A percentile compares a stretch with the other conserved stretches of the same genome.
phyloP scores from a whole-genome alignment of 1,140 invertebrate genomes.

The Phymastichus coffea region DNA sequence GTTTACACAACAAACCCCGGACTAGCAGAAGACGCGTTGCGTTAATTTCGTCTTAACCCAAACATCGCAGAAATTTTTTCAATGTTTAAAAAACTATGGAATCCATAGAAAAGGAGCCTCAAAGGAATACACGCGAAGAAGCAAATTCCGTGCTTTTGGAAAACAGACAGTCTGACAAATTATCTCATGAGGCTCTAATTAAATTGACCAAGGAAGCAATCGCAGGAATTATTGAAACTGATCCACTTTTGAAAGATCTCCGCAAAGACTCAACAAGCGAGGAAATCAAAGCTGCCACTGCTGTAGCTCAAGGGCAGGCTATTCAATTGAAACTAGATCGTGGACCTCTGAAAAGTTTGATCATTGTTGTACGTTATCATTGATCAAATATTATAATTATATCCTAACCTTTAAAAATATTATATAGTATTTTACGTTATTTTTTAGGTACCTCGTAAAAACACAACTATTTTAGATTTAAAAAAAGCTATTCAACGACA shows the following conservation, averaged over 20 bases:
- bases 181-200: too few species aligned
- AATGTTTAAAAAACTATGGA: not conserved
- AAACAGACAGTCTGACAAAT: too few species aligned
- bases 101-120: not conserved
- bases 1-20: too few species aligned
- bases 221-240: slow-evolving; percentile 48
- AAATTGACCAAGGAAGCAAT: slow-evolving; percentile 49
- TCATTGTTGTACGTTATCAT: slow-evolving; percentile 45
- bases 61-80: too few species aligned
- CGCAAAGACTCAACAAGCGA: slow-evolving; percentile 49
- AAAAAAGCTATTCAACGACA: slow-evolving; percentile 51
- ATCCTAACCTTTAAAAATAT: slow-evolving; percentile 1
- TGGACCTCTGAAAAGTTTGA: slow-evolving; percentile 42
- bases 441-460: slow-evolving; percentile 45
- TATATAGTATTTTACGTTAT: slow-evolving; percentile 3
- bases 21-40: too few species aligned
- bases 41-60: too few species aligned
- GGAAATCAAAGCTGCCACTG: slow-evolving; percentile 50
- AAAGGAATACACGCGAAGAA: too few species aligned
- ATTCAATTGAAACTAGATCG: slow-evolving; percentile 50
- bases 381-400: slow-evolving; percentile 6
- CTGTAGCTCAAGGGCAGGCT: slow-evolving; percentile 52
- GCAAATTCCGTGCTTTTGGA: too few species aligned
- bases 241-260: slow-evolving; percentile 47
- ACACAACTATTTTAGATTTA: slow-evolving; percentile 48